Conservation (phyloP, 2,888 invertebrate species). For the Opisthograptis luteolata region DNA sequence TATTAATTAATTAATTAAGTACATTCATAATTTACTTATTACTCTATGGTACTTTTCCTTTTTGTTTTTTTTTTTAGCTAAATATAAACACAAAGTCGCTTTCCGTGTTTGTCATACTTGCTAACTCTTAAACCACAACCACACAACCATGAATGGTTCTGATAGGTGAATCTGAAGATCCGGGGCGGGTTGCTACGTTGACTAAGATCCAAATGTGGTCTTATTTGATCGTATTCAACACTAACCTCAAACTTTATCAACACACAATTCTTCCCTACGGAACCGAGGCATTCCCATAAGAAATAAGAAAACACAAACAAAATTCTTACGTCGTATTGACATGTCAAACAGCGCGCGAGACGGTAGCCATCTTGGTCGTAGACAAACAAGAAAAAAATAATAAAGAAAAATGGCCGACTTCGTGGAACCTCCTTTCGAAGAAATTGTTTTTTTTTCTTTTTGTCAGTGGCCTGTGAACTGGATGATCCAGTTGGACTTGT, state of each 20-base stretch:
- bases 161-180: too few relatives aligned
- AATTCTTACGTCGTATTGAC: conserved; percentile 46
- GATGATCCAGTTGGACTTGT: conserved; percentile 21
- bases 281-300: conserved; percentile 29
- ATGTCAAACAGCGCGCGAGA: conserved; percentile 46
- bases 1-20: too few relatives aligned
- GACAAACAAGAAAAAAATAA: conserved; percentile 42
- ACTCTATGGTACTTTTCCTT: too few relatives aligned
- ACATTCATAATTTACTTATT: too few relatives aligned
- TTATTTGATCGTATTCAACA: conserved; percentile 19
- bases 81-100: too few relatives aligned
- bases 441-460: conserved; percentile 38
- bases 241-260: conserved; percentile 17
- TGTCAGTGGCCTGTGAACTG: conserved; percentile 27
- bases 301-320: conserved; percentile 38
- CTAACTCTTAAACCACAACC: too few relatives aligned
- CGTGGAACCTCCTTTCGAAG: conserved; percentile 39
- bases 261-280: conserved; percentile 15
- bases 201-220: conserved; percentile 1
- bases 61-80: too few relatives aligned
- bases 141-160: too few relatives aligned
- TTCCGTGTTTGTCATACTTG: too few relatives aligned
- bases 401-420: conserved; percentile 52
- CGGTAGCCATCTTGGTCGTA: conserved; percentile 58
- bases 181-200: too few relatives aligned